Conservation (phyloP, 2,113 vertebrate species). For the Xenus cinereus region DNA sequence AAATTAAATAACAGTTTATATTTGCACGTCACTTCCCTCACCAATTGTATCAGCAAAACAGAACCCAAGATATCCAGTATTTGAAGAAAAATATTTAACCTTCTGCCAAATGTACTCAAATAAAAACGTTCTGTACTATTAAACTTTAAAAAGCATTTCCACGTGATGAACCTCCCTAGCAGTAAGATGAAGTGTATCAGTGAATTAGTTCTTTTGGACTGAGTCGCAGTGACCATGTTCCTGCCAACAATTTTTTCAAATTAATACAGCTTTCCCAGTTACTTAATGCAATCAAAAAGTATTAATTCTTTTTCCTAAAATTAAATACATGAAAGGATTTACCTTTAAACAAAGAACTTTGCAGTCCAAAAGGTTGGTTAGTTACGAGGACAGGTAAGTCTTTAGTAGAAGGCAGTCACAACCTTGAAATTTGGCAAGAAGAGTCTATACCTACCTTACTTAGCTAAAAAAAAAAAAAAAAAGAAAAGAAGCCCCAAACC, state of each 20-base stretch:
- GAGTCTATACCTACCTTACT: not conserved
- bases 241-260: not conserved
- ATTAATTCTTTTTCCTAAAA: not conserved
- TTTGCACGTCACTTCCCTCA: slow-evolving; percentile 16
- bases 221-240: not conserved
- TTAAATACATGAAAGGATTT: not conserved
- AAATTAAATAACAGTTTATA: slow-evolving; percentile 5
- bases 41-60: not conserved
- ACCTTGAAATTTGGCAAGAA: slow-evolving; percentile 48
- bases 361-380: not conserved
- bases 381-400: not conserved
- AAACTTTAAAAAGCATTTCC: not conserved
- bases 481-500: not conserved
- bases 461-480: not conserved
- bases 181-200: not conserved
- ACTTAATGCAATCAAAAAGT: not conserved
- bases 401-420: slow-evolving; percentile 36
- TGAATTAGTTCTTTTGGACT: not conserved
- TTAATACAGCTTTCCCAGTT: not conserved
- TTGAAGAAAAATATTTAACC: not conserved
- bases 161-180: not conserved
- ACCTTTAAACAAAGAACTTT: not conserved
- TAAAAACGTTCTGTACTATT: not conserved
- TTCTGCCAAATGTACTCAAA: slow-evolving; percentile 3
- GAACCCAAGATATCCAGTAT: not conserved